Conservation (phyloP, 2,113 vertebrate species). For the Microcebus griseorufus region DNA sequence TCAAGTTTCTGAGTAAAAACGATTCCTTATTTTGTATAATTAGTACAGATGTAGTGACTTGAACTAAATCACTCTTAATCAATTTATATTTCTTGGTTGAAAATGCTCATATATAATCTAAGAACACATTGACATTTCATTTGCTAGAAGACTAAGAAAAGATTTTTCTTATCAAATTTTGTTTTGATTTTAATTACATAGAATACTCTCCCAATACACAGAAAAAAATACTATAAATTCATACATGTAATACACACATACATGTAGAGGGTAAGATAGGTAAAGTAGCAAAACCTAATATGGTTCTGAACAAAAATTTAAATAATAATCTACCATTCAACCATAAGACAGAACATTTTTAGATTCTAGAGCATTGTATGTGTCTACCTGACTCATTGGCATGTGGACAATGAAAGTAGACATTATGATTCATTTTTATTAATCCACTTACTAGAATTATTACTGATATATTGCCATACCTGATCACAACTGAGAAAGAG, state of each 20-base stretch:
- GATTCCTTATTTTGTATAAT: slow-evolving; percentile 39
- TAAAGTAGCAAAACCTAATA: background rate
- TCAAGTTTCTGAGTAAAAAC: background rate
- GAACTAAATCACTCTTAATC: background rate
- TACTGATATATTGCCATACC: background rate
- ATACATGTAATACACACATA: background rate
- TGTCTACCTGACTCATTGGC: background rate
- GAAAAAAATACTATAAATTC: background rate
- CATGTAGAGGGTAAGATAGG: background rate
- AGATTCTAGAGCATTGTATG: background rate
- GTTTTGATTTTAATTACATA: slow-evolving; percentile 49
- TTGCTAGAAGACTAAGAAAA: background rate
- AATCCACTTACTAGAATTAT: background rate
- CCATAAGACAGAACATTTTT: background rate
- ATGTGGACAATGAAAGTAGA: background rate
- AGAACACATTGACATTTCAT: background rate
- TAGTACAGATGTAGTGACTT: background rate
- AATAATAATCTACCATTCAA: background rate
- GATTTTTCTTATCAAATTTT: slow-evolving; percentile 35
- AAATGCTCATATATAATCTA: slow-evolving; percentile 9
- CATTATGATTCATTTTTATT: background rate
- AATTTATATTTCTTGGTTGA: slow-evolving; percentile 37
- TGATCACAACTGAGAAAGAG: background rate
- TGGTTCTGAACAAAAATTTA: background rate
- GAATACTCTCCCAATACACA: background rate